Percentiles rank a stretch among this genome's conserved stretches.
Evolutionary conservation across 2,797 vertebrate genomes (phyloP).

Genomic region (Chelmon rostratus): DNA sequence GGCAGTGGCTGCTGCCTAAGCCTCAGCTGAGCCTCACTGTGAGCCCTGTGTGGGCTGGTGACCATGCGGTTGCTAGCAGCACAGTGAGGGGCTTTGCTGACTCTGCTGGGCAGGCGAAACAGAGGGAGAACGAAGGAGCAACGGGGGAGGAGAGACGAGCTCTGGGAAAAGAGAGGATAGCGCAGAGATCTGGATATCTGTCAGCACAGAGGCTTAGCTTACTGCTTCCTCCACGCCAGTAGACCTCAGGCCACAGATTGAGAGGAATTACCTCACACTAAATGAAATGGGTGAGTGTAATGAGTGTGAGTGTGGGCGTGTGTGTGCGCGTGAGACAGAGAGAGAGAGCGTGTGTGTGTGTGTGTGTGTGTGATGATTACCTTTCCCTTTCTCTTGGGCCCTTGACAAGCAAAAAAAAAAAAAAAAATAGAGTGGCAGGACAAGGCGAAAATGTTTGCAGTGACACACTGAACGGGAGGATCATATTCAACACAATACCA

Average conservation of each 20-base stretch:
- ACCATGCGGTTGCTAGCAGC: constrained; percentile 30
- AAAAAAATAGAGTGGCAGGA: neutral
- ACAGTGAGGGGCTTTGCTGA: constrained; percentile 44
- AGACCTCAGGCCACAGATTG: constrained; percentile 76
- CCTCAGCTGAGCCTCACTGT: constrained; percentile 55
- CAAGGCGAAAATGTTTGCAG: neutral
- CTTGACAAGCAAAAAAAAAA: neutral
- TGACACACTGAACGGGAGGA: constrained; percentile 14
- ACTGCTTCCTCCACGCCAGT: constrained; percentile 55
- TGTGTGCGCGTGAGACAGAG: neutral
- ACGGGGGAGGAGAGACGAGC: constrained; percentile 29
- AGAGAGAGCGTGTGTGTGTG: too few relatives aligned
- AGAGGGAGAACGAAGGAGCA: constrained; percentile 17
- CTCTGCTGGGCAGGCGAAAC: constrained; percentile 26
- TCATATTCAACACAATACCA: constrained; percentile 21
- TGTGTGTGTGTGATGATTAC: too few relatives aligned
- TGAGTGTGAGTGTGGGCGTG: neutral
- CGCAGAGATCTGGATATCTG: constrained; percentile 65
- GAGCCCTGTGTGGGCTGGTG: constrained; percentile 51
- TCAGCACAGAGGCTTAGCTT: constrained; percentile 56
- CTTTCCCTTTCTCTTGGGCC: neutral
- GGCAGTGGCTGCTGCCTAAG: constrained; percentile 41
- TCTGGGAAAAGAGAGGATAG: constrained; percentile 33
- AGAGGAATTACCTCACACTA: constrained; percentile 65
- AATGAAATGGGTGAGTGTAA: constrained; percentile 61